Evolutionary conservation across 2,797 vertebrate genomes (phyloP), one percentile per base, ranked within the genome.

Genomic region (Gephyroberyx darwinii): DNA sequence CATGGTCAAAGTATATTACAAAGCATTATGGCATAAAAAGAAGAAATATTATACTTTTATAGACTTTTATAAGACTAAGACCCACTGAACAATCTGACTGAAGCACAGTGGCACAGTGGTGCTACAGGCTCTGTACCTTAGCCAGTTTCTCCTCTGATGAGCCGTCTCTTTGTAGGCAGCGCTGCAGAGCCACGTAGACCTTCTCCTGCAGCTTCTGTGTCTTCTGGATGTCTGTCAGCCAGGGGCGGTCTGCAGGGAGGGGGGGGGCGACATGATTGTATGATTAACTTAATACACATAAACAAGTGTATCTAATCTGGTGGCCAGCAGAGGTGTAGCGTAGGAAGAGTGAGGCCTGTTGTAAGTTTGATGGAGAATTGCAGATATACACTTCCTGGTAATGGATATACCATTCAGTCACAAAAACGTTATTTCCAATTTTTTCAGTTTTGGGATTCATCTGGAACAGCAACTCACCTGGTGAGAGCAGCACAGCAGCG

Each of bases 191-290:
- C 69, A 96, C 69, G 0, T 96, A 96, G 66, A 97, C 92, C 65
- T 95, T 96, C 84, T 96, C 95, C 86, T 97, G 96, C 76, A 97
- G 90, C 85, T 95, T 96, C 84, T 96, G 95, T 19, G 97, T 94
- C 87, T 96, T 95, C 75, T 93, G 95, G 48, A 94, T 87, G 82
- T 98, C 96, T 0, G 94, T 95, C 72, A 98, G 86, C 96, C 96
- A 97, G 0, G 92, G 94, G 33, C 96, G 94, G 78, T 98, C 96
- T 98, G 70, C 5, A 57, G 16, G 50, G 19, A 73, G 8, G 64
- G 3, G 20, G 20, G 52, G 56, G 52, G 26, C 1, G 33, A 65
- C 26, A 64, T 41, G 17, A 66, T 19, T 51, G 10, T n/a, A 16
- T 43, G 3, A 69, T 57, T 52, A 8, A 30, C 17, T 51, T 16